These are phyloP conservation scores for Antheraea pernyi DNA, from an alignment of 1,140 invertebrate genomes.

Conservation along the genomic window DNA sequence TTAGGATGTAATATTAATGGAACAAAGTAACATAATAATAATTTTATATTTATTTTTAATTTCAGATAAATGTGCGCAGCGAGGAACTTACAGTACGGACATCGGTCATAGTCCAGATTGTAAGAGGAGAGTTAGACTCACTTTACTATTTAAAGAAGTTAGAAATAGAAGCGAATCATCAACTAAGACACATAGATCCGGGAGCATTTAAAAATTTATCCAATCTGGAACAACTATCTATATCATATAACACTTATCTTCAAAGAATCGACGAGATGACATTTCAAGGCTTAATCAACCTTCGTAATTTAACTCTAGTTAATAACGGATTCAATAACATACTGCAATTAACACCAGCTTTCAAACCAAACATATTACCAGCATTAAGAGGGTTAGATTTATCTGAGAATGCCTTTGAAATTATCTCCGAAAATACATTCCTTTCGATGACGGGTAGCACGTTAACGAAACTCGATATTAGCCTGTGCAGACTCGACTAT, in stretches of 20 bases:
- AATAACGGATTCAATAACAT: conserved; percentile 70
- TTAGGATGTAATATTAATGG: too few species aligned
- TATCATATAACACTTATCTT: conserved; percentile 61
- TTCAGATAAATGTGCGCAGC: conserved; percentile 51
- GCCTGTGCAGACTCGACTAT: conserved; percentile 74
- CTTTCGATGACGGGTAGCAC: conserved; percentile 48
- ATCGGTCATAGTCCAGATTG: conserved; percentile 51
- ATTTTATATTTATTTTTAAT: conserved; percentile 19
- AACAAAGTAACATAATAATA: not conserved
- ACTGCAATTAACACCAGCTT: conserved; percentile 44
- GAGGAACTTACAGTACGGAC: conserved; percentile 57
- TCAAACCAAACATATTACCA: conserved; percentile 54
- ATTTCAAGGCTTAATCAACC: conserved; percentile 57
- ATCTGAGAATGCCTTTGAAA: conserved; percentile 64
- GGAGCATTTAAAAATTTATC: conserved; percentile 57
- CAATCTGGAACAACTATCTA: conserved; percentile 53
- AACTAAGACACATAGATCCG: conserved; percentile 52
- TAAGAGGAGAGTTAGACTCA: conserved; percentile 42
- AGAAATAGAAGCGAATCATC: conserved; percentile 67
- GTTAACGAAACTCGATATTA: conserved; percentile 65
- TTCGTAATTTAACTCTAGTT: conserved; percentile 65
- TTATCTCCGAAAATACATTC: conserved; percentile 58
- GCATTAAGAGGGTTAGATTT: conserved; percentile 54
- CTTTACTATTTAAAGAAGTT: conserved; percentile 47
- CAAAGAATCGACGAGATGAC: conserved; percentile 42